Evolutionary conservation across 2,797 vertebrate genomes (phyloP).

Genomic region (Phataginus tetradactyla): DNA sequence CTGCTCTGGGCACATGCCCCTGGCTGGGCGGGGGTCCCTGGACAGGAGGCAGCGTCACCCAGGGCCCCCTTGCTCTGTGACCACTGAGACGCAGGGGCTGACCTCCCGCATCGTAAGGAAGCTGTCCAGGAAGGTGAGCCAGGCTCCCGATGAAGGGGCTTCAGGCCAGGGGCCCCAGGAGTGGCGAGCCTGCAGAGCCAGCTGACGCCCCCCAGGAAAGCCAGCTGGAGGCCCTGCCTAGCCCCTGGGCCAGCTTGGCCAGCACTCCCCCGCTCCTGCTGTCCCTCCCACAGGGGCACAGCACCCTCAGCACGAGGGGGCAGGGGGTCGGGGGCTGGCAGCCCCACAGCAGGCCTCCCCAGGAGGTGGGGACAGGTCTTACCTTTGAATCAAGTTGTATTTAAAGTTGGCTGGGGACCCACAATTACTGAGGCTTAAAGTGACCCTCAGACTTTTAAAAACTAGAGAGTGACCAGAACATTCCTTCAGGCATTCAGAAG

Average conservation of each 20-base stretch:
- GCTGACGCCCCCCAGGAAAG: fast-evolving
- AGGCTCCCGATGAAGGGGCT: not conserved
- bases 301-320: too few species aligned
- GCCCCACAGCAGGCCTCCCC: too few species aligned
- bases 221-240: not conserved
- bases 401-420: not conserved
- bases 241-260: not conserved
- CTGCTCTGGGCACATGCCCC: not conserved
- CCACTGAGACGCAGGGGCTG: not conserved
- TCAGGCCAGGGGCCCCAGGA: not conserved
- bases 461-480: not conserved
- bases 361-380: not conserved
- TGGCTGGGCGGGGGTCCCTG: not conserved
- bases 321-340: too few species aligned
- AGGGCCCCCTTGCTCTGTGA: not conserved
- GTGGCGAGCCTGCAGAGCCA: not conserved
- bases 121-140: not conserved
- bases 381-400: not conserved
- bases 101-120: not conserved
- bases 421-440: not conserved
- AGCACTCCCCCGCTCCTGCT: too few species aligned
- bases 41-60: not conserved
- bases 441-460: not conserved
- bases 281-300: not conserved
- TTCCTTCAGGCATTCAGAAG: not conserved